phyloP scores from a whole-genome alignment of 2,113 vertebrate species.

The Aramus guarauna region DNA sequence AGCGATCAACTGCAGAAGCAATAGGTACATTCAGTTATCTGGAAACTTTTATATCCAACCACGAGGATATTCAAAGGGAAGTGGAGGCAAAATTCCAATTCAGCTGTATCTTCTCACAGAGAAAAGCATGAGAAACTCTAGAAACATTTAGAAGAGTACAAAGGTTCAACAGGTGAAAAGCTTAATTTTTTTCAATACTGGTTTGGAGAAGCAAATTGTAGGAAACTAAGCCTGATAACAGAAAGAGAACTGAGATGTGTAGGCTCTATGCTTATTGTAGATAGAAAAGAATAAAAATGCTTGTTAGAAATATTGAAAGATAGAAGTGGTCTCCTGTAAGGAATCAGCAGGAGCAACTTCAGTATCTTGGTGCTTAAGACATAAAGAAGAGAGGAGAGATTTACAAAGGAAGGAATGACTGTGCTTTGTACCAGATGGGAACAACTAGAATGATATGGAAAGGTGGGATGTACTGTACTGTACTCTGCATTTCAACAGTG shows the following conservation, averaged over 20 bases:
- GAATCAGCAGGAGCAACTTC: background rate
- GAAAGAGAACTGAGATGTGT: background rate
- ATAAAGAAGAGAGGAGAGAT: background rate
- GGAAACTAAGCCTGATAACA: background rate
- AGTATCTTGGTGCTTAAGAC: background rate
- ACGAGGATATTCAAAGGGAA: background rate
- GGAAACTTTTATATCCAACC: background rate
- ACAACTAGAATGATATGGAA: background rate
- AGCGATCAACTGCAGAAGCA: background rate
- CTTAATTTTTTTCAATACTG: background rate
- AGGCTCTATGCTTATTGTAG: background rate
- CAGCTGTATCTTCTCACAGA: background rate
- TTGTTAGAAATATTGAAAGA: background rate
- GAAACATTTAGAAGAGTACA: background rate
- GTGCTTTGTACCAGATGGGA: background rate
- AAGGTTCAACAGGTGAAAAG: background rate
- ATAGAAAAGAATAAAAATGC: background rate
- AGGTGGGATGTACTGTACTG: background rate
- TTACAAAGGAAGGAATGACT: background rate
- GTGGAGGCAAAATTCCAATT: background rate
- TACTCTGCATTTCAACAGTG: background rate
- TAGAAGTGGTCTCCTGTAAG: background rate
- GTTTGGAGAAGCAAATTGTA: background rate
- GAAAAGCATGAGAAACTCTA: background rate
- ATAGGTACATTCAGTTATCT: background rate